phyloP scores from a whole-genome alignment of 2,888 invertebrate genomes.

The Oegoconia quadripuncta region DNA sequence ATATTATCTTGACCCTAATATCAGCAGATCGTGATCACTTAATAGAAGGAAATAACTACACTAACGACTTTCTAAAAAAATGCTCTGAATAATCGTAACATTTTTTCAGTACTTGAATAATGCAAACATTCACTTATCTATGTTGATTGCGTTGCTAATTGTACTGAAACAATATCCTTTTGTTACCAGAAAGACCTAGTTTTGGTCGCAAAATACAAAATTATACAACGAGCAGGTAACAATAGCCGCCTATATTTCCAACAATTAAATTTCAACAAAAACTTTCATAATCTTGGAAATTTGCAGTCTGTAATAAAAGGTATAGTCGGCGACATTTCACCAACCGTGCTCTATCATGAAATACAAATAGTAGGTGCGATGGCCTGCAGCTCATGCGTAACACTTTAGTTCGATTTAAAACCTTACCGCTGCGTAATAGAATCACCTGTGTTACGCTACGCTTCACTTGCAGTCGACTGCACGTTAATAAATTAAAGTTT shows the following conservation, averaged over 20 bases:
- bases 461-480: too few relatives aligned
- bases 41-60: too few relatives aligned
- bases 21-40: too few relatives aligned
- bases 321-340: neutral
- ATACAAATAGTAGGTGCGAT: neutral
- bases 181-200: slow-evolving; percentile 69
- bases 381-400: too few relatives aligned
- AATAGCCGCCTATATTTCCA: slow-evolving; percentile 49
- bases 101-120: slow-evolving; percentile 31
- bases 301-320: neutral
- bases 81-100: slow-evolving; percentile 6
- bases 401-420: too few relatives aligned
- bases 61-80: neutral
- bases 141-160: slow-evolving; percentile 69
- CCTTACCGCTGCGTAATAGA: too few relatives aligned
- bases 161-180: slow-evolving; percentile 72
- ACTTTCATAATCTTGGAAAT: slow-evolving; percentile 10
- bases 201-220: slow-evolving; percentile 64
- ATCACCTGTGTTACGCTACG: too few relatives aligned
- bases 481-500: too few relatives aligned
- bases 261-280: slow-evolving; percentile 28
- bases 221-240: slow-evolving; percentile 55
- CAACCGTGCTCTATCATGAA: neutral
- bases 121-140: slow-evolving; percentile 67
- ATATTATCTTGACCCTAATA: too few relatives aligned